Percentiles rank a stretch among this genome's conserved stretches.
Conservation (phyloP, 1,140 invertebrate species). For the Hestina assimilis region DNA sequence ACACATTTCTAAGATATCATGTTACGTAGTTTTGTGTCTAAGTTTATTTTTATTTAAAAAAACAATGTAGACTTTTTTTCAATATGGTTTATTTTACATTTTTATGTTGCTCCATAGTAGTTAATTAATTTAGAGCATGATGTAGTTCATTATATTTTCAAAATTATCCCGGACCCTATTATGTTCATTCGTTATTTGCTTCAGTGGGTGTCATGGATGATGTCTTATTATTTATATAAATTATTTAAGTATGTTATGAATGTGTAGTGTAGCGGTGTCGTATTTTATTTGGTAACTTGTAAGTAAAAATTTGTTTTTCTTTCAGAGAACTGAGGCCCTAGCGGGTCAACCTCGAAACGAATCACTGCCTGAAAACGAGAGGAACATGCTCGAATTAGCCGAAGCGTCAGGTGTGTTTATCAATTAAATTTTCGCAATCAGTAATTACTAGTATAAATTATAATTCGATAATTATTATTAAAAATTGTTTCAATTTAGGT, state of each 20-base stretch:
- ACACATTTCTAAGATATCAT: constrained; percentile 25
- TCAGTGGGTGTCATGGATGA: constrained; percentile 9
- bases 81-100: constrained; percentile 11
- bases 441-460: background rate
- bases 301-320: constrained; percentile 16
- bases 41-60: constrained; percentile 14
- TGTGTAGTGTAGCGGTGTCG: constrained; percentile 14
- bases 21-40: constrained; percentile 21
- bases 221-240: constrained; percentile 8
- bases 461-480: background rate
- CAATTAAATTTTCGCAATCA: background rate
- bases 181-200: constrained; percentile 6
- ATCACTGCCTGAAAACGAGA: constrained; percentile 61
- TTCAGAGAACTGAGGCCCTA: constrained; percentile 53
- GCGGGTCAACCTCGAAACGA: constrained; percentile 50
- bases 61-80: constrained; percentile 3
- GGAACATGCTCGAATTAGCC: constrained; percentile 56
- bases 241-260: constrained; percentile 16
- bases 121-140: constrained; percentile 19
- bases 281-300: background rate
- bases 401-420: constrained; percentile 53
- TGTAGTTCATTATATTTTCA: background rate
- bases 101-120: constrained; percentile 8
- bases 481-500: background rate
- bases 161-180: background rate